A percentile compares a stretch with the other conserved stretches of the same genome.
phyloP scores from a whole-genome alignment of 1,140 invertebrate genomes.

The Drepana arcuata region DNA sequence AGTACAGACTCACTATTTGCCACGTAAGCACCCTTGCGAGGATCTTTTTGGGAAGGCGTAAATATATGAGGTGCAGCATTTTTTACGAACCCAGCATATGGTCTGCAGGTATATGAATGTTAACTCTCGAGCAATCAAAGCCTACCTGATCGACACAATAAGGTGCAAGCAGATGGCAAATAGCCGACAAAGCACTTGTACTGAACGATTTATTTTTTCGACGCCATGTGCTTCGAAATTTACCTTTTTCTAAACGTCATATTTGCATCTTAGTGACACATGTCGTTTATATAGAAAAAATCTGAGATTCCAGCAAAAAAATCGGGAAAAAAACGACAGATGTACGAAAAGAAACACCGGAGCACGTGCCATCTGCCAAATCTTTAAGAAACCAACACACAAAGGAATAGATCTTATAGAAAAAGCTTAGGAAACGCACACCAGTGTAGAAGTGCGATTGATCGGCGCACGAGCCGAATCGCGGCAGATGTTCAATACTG shows the following conservation, averaged over 20 bases:
- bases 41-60: no score
- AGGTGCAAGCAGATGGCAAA: slow-evolving; percentile 38
- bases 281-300: slow-evolving; percentile 42
- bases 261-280: slow-evolving; percentile 65
- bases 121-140: no score
- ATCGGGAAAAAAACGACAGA: slow-evolving; percentile 56
- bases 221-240: slow-evolving; percentile 54
- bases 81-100: no score
- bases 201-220: slow-evolving; percentile 56
- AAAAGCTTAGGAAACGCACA: slow-evolving; percentile 38
- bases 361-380: slow-evolving; percentile 70
- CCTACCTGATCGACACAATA: no score
- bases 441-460: slow-evolving; percentile 25
- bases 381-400: slow-evolving; percentile 43
- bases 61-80: no score
- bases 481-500: slow-evolving; percentile 48
- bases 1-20: no score
- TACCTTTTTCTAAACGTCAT: slow-evolving; percentile 39
- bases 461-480: slow-evolving; percentile 44
- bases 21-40: no score
- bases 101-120: no score
- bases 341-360: slow-evolving; percentile 57
- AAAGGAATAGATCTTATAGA: slow-evolving; percentile 23
- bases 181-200: slow-evolving; percentile 38
- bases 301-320: slow-evolving; percentile 43